Conservation (phyloP, 2,888 invertebrate genomes). For the Nebria brevicollis region DNA sequence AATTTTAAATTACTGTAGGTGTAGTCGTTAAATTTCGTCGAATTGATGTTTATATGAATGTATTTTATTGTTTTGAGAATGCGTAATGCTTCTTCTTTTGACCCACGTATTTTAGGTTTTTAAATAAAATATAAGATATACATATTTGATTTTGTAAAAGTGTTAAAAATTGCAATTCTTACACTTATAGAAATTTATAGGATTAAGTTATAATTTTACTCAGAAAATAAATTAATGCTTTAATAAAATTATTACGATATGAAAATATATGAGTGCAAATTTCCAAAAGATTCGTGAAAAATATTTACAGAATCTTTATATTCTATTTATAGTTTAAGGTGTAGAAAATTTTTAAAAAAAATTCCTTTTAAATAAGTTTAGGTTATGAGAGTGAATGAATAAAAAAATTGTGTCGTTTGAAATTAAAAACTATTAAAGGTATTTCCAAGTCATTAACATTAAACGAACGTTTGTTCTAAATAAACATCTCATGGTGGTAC, state of each 20-base stretch:
- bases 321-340: no score
- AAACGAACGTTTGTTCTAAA: not conserved
- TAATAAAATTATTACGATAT: no score
- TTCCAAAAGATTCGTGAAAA: no score
- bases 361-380: no score
- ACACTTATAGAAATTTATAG: no score
- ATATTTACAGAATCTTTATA: no score
- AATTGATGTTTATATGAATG: not conserved
- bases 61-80: not conserved
- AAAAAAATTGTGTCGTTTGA: not conserved
- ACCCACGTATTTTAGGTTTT: not conserved
- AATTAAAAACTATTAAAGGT: not conserved
- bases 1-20: not conserved
- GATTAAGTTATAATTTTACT: not conserved
- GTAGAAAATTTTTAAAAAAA: no score
- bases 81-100: not conserved
- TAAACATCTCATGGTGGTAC: not conserved
- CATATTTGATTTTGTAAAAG: no score
- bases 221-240: no score
- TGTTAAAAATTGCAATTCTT: no score
- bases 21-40: not conserved
- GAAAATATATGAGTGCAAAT: no score
- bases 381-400: no score
- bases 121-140: not conserved
- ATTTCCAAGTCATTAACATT: conserved; percentile 1